These are phyloP conservation scores for Trachemys scripta DNA, from an alignment of 2,113 vertebrate species.

Conservation along the genomic window DNA sequence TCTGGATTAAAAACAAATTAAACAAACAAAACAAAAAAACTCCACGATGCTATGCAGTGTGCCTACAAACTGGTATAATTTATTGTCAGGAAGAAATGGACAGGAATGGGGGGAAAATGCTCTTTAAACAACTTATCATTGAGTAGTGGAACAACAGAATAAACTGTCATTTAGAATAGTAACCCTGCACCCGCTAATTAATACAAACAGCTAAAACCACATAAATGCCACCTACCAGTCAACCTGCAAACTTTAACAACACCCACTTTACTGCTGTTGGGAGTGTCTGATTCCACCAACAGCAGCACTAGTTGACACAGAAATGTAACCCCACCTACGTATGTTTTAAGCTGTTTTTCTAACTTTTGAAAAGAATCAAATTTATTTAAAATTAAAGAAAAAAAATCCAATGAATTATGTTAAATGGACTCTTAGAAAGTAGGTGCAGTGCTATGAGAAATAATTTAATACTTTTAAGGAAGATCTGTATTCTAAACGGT, in stretches of 20 bases:
- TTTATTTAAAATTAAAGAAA: background rate
- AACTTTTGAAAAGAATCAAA: background rate
- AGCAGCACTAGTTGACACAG: background rate
- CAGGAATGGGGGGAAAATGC: background rate
- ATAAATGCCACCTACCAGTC: background rate
- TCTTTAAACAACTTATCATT: fast-evolving
- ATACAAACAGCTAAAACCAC: fast-evolving
- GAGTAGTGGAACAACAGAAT: fast-evolving
- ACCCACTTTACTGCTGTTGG: background rate
- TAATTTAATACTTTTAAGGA: background rate
- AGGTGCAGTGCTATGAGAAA: background rate
- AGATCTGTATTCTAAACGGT: background rate
- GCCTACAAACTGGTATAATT: background rate
- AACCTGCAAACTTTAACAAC: background rate
- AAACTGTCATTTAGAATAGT: background rate
- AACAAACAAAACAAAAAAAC: background rate
- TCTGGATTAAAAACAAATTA: background rate
- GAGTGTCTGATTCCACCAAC: background rate
- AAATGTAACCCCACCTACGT: background rate
- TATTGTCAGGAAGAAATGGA: background rate
- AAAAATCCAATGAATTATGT: background rate
- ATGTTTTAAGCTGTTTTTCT: background rate
- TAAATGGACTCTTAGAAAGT: background rate
- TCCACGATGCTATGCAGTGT: background rate
- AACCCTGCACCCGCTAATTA: background rate